Base-by-base conservation (phyloP, 2,888 invertebrate genomes). In the Oithona nana region DNA sequence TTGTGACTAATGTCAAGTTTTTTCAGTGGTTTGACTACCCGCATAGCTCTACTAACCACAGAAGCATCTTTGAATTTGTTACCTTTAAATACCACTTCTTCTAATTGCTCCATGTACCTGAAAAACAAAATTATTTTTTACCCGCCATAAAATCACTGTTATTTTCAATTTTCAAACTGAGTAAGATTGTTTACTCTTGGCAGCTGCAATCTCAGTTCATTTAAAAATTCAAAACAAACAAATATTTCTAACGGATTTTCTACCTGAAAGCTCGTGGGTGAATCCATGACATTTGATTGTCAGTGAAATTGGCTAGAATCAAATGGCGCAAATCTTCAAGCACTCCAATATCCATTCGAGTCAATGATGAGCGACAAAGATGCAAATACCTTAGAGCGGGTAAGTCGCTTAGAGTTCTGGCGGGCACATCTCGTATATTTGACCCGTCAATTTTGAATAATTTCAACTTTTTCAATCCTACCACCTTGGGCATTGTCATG, bases 201-300 rank as follows among this genome's bases (percentile, higher is more conserved):
- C n/a, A n/a, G n/a, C n/a, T n/a, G n/a, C n/a, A n/a, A n/a, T n/a
- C n/a, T n/a, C n/a, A n/a, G n/a, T n/a, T n/a, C n/a, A n/a, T n/a
- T n/a, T n/a, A n/a, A n/a, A n/a, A n/a, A n/a, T n/a, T n/a, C n/a
- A n/a, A n/a, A n/a, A n/a, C n/a, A n/a, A n/a, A n/a, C n/a, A n/a
- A n/a, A n/a, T n/a, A n/a, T n/a, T n/a, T n/a, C n/a, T n/a, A n/a
- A n/a, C n/a, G n/a, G n/a, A n/a, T n/a, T n/a, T n/a, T n/a, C n/a
- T 57, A 57, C 26, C 57, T 48, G 28, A 59, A 59, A 20, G 59
- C 48, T 59, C 59, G n/a, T 22, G 62, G 62, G 29, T 62, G 62
- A 22, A 62, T 62, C 56, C 56, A 62, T 8, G 62, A 56, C 1
- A 62, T 62, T n/a, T 20, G 26, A 39, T 62, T 62, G 28, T 54